These are phyloP conservation scores for Riparia riparia DNA, from an alignment of 2,113 vertebrate species.

Conservation along the genomic window DNA sequence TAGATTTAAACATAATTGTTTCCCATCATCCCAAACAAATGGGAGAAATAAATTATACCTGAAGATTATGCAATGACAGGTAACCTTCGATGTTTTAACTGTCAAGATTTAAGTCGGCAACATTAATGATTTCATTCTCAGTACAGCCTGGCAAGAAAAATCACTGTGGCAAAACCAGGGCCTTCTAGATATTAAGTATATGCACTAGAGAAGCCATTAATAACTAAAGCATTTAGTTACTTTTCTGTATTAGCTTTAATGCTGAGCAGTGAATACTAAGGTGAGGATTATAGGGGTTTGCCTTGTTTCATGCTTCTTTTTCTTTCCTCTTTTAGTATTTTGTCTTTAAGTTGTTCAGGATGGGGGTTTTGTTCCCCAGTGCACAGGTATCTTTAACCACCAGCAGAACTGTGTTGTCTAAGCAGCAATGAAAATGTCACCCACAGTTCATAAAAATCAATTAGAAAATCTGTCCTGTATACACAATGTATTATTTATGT, in stretches of 20 bases:
- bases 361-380: background rate
- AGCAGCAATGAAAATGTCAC: background rate
- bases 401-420: background rate
- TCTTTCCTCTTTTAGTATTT: background rate
- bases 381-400: background rate
- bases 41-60: background rate
- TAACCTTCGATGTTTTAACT: background rate
- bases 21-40: background rate
- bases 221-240: background rate
- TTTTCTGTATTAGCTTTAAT: background rate
- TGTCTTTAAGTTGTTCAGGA: background rate
- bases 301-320: background rate
- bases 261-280: background rate
- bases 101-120: background rate
- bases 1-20: background rate
- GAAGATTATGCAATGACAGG: background rate
- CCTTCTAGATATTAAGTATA: background rate
- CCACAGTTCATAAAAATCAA: background rate
- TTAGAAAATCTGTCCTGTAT: background rate
- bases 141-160: background rate
- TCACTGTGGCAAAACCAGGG: background rate
- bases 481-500: background rate
- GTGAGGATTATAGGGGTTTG: background rate
- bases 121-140: background rate
- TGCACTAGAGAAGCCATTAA: background rate